phyloP scores from a whole-genome alignment of 2,113 vertebrate genomes.

The Actinemys pallida region DNA sequence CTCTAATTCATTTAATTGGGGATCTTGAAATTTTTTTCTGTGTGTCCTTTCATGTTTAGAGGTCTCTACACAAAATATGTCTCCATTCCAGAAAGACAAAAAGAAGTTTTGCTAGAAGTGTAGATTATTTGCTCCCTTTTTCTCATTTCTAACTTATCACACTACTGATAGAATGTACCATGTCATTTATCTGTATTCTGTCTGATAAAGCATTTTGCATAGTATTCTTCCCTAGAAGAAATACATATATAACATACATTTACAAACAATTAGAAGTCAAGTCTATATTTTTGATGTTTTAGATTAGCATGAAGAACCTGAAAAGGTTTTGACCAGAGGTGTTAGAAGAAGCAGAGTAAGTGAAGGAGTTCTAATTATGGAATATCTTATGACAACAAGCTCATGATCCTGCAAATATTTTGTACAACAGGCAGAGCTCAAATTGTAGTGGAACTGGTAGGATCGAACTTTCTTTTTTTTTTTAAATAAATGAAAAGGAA shows the following conservation, averaged over 20 bases:
- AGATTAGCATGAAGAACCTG: not conserved
- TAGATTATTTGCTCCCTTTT: slow-evolving; percentile 25
- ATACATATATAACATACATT: slow-evolving; percentile 18
- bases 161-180: not conserved
- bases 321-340: slow-evolving; percentile 14
- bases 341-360: slow-evolving; percentile 6
- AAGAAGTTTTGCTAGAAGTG: slow-evolving; percentile 25
- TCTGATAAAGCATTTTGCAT: slow-evolving; percentile 9
- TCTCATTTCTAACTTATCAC: slow-evolving; percentile 32
- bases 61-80: slow-evolving; percentile 45
- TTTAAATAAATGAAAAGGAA: slow-evolving; percentile 41
- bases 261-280: not conserved
- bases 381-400: slow-evolving; percentile 19
- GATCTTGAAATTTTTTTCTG: not conserved
- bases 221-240: slow-evolving; percentile 17
- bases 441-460: slow-evolving; percentile 30
- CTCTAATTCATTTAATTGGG: slow-evolving; percentile 68
- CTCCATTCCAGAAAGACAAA: slow-evolving; percentile 15
- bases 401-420: slow-evolving; percentile 16
- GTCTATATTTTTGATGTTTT: not conserved
- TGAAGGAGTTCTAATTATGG: slow-evolving; percentile 50
- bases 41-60: slow-evolving; percentile 61
- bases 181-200: not conserved
- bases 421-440: slow-evolving; percentile 37
- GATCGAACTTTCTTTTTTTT: slow-evolving; percentile 2